Evolutionary conservation across 1,140 invertebrate genomes (phyloP), one percentile per base, ranked within the genome.

Genomic region (Lepidurus apus): DNA sequence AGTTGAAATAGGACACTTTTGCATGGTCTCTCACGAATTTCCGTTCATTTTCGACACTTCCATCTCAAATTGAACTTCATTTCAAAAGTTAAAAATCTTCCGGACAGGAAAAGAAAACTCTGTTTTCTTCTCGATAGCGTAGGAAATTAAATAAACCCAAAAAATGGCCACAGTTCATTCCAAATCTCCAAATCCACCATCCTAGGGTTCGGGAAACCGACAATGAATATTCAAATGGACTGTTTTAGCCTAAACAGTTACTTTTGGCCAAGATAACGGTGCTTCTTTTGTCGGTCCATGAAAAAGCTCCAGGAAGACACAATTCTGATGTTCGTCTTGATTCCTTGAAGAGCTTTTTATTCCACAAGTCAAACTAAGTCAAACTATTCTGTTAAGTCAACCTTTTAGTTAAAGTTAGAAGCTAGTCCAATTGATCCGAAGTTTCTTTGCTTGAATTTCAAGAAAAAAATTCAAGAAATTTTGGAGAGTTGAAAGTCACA

Each of bases 11-110:
- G 53, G 17, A 21, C 17, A 65, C 8, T 17, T 65, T 65, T 65
- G 53, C 53, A 13, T 1, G 53, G 53, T 65, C 53, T 65, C 53
- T 65, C 53, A 65, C 53, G 53, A 65, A 65, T 65, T 65, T 21
- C 21, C 17, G 17, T 65, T 65, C 53, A n/a, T 21, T 17, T 34
- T 65, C 53, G 21, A 65, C 13, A 65, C 53, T 65, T 65, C 53
- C 53, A 34, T 34, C 26, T 34, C 26, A 34, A 34, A 34, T 34
- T 1, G 26, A 34, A 34, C 26, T 34, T 34, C 4, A 34, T 34
- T 3, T 34, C 34, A 34, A 34, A 4, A 21, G 13, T n/a, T n/a
- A 21, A 65, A 65, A 65, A 65, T 65, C 8, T 65, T 65, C 21
- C 9, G 8, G 6, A 1, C 8, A n/a, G 53, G 45, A 47, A 11